Evolutionary conservation across 2,888 invertebrate species (phyloP), one percentile per base, ranked within the genome.

Genomic region (Deilephila elpenor): DNA sequence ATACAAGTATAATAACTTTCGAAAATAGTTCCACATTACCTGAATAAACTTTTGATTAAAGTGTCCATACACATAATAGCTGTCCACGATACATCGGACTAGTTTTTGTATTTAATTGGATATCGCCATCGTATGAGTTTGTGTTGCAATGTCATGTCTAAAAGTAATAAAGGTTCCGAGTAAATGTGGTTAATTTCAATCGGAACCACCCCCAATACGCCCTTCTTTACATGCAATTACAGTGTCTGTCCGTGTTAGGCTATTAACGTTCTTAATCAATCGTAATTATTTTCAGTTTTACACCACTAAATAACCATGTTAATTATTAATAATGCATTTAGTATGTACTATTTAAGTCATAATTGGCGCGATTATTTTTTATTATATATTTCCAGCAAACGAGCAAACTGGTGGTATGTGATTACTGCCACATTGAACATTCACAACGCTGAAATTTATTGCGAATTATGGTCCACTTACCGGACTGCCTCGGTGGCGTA

Each of bases 111-210:
- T 17, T 6, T 44, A 25, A 19, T 67, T 51, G 51, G 44, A 67
- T 51, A 25, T 25, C 20, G 25, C 14, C 17, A 44, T 25, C 51
- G 25, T 51, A 44, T 67, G 37, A 62, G 34, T 34, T 19, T 67
- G 67, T 44, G 44, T 44, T 51, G 17, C 67, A 67, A 67, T 67
- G 51, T 51, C 67, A 67, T 67, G 67, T 44, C 67, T 51, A 67
- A 51, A 51, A 67, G 67, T 67, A 67, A 67, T 67, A 67, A 67
- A 67, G 67, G 29, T 25, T 44, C 20, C 44, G 20, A 25, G 44
- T 67, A 67, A 67, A 67, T 25, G 51, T 67, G 25, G 51, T 51
- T 51, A 67, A 67, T 67, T 67, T 67, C 67, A 67, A 67, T 67
- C 17, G 67, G 51, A 17, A 67, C 44, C 51, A 25, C 51, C 67